Base-by-base conservation (phyloP, 2,113 vertebrate species). In the Cyphomyrus plagiostoma region DNA sequence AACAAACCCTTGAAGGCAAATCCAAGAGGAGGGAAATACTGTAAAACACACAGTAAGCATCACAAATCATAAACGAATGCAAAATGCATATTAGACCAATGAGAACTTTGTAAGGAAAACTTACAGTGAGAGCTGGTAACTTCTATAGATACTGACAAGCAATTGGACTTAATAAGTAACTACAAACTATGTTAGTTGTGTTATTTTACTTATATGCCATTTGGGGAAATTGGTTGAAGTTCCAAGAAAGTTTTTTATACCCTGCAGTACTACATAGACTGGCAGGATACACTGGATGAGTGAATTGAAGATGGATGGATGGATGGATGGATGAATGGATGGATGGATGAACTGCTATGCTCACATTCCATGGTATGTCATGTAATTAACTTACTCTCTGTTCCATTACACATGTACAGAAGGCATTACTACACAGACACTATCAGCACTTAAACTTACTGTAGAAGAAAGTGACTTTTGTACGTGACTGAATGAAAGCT, bases 1-100 rank as follows among this genome's bases (percentile, higher is more conserved):
- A 17, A 17, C 15, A 77, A 15, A 74, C 70, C 77, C 66, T 77
- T 52, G 39, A 49, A 70, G 89, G 84, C 87, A 90, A 92, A 91
- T 35, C 49, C 46, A 88, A 89, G 50, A 91, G 86, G 84, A 86
- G 30, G 74, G 86, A 83, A 89, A 80, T 86, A n/a, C 62, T 45
- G 70, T 19, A 50, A 53, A 17, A 45, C 17, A 84, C 23, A 53
- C 70, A 58, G 30, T 23, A 58, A 80, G 88, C 49, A 74, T 70
- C n/a, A 70, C 62, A 80, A 15, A 42, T 52, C 19, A 82, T 21
- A 35, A 26, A 49, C 17, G 21, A 83, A 39, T 46, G 19, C 19
- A 56, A 84, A 83, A 70, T 11, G 35, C 87, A 19, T 48, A 35
- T 70, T 90, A 48, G 86, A 11, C 89, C 17, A 90, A 49, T 50